Percentiles rank a stretch among this genome's conserved stretches.
Conservation (phyloP, 1,140 invertebrate genomes). For the Drosophila pruinosa region DNA sequence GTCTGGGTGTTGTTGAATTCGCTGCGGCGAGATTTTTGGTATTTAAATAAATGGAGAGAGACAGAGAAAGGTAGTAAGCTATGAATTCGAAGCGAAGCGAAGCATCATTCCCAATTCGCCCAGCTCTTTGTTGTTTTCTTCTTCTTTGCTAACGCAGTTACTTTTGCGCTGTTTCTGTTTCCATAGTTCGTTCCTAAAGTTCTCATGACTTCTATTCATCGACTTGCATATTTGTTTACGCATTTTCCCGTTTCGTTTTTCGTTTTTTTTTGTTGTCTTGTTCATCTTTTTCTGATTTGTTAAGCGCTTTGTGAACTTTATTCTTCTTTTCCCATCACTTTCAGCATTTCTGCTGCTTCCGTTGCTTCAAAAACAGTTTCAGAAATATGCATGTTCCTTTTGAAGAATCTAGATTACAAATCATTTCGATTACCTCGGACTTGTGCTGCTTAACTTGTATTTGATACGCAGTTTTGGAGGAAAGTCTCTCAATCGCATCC, state of each 20-base stretch:
- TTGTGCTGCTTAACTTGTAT: background rate
- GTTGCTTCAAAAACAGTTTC: background rate
- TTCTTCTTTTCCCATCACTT: background rate
- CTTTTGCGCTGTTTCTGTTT: background rate
- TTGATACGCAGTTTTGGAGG: background rate
- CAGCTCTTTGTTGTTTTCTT: background rate
- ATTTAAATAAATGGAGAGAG: background rate
- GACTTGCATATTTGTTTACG: background rate
- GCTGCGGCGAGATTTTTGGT: background rate
- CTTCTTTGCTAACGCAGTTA: background rate
- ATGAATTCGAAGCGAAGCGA: too few relatives aligned
- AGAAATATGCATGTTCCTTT: background rate
- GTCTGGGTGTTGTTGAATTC: background rate
- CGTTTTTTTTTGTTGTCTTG: background rate
- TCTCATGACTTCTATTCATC: background rate
- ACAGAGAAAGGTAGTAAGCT: too few relatives aligned
- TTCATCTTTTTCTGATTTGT: background rate
- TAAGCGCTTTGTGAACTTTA: conserved; percentile 2
- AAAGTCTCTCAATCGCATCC: background rate
- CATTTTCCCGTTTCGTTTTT: background rate
- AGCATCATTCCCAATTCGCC: too few relatives aligned
- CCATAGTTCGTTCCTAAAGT: background rate
- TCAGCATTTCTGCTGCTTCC: background rate
- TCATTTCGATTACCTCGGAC: conserved; percentile 3
- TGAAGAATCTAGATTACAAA: background rate